phyloP scores from a whole-genome alignment of 2,113 vertebrate genomes.

The Bos javanicus region DNA sequence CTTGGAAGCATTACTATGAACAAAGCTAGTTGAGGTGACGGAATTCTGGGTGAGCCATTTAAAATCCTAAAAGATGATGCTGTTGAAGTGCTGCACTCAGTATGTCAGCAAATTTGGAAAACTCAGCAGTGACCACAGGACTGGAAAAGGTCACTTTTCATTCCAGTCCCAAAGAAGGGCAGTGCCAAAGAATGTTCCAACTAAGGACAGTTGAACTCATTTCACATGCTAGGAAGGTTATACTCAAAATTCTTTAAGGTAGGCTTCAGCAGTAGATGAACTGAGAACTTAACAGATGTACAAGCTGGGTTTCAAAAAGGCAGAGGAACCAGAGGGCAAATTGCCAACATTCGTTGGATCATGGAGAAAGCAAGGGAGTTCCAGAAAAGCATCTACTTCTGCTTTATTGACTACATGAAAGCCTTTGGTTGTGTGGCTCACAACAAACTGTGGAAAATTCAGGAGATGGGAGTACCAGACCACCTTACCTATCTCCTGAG shows the following conservation, averaged over 20 bases:
- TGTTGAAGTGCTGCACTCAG: not conserved
- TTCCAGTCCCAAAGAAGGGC: not conserved
- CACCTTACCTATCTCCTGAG: not conserved
- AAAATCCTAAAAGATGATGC: not conserved
- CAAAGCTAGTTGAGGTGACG: not conserved
- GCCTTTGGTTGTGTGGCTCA: not conserved
- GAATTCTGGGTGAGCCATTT: not conserved
- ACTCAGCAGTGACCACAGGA: not conserved
- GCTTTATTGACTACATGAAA: not conserved
- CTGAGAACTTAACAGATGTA: not conserved
- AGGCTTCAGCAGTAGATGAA: not conserved
- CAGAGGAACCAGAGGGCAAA: not conserved
- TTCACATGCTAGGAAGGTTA: not conserved
- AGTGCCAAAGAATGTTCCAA: not conserved
- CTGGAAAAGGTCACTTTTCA: not conserved
- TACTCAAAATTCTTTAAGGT: not conserved
- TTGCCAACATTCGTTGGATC: not conserved
- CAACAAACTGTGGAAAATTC: not conserved
- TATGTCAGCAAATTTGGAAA: not conserved
- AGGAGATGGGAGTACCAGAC: not conserved
- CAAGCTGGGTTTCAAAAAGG: not conserved
- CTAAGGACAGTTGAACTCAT: not conserved
- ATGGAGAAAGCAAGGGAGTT: not conserved
- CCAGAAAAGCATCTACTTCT: not conserved
- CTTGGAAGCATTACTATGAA: not conserved